These are phyloP conservation scores for Drosophila azteca DNA, from an alignment of 1,140 invertebrate species.

Conservation along the genomic window DNA sequence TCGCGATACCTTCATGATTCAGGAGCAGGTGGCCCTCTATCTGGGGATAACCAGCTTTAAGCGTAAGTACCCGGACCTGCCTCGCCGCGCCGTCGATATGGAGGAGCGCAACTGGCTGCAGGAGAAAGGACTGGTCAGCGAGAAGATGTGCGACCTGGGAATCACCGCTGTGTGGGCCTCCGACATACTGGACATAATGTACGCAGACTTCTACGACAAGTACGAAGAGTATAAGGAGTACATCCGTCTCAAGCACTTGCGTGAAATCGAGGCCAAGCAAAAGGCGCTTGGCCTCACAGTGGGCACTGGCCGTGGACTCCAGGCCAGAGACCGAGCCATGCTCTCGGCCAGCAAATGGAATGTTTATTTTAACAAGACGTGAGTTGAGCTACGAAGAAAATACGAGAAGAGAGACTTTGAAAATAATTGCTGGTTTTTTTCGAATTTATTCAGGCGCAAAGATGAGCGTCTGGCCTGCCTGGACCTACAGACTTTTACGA, in stretches of 20 bases:
- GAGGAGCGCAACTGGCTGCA: slow-evolving; percentile 95
- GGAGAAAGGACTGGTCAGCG: slow-evolving; percentile 93
- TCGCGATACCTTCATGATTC: slow-evolving; percentile 92
- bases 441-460: slow-evolving; percentile 60
- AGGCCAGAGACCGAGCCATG: slow-evolving; percentile 93
- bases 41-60: slow-evolving; percentile 97
- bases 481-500: slow-evolving; percentile 80
- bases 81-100: slow-evolving; percentile 92
- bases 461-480: slow-evolving; percentile 76
- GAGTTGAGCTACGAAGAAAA: slow-evolving; percentile 18
- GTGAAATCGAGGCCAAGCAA: slow-evolving; percentile 76
- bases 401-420: no score
- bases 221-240: slow-evolving; percentile 96
- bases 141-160: slow-evolving; percentile 96
- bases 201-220: slow-evolving; percentile 96
- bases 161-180: slow-evolving; percentile 95
- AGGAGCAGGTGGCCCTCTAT: slow-evolving; percentile 94
- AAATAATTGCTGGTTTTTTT: background rate
- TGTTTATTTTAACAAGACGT: slow-evolving; percentile 90
- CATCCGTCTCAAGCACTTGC: slow-evolving; percentile 89
- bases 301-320: slow-evolving; percentile 86
- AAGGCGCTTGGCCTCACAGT: slow-evolving; percentile 85
- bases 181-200: slow-evolving; percentile 97
- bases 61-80: slow-evolving; percentile 95
- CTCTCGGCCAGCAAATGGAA: slow-evolving; percentile 96